phyloP scores from a whole-genome alignment of 1,140 invertebrate genomes.

The Bombus difficillimus region DNA sequence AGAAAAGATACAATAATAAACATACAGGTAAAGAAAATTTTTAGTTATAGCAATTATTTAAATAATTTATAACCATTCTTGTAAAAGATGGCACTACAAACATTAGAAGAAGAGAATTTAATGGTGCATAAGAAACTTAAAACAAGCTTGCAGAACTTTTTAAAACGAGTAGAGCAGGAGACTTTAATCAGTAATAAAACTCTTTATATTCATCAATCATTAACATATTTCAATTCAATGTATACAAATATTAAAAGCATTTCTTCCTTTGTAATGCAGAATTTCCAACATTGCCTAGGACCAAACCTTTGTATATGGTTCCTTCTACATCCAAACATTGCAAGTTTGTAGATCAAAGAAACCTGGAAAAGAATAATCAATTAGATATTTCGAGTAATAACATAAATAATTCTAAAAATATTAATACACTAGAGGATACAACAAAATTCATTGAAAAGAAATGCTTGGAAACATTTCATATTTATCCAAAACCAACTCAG shows the following conservation, averaged over 20 bases:
- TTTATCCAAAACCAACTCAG: conserved; percentile 18
- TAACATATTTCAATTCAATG: conserved; percentile 21
- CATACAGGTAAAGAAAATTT: conserved; percentile 16
- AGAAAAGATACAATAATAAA: conserved; percentile 20
- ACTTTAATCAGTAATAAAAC: conserved; percentile 57
- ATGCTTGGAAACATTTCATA: background rate
- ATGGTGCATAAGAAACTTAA: conserved; percentile 58
- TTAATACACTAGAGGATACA: background rate
- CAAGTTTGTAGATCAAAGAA: conserved; percentile 30
- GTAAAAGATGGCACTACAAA: conserved; percentile 1
- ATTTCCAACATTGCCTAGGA: conserved; percentile 42
- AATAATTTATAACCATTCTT: background rate
- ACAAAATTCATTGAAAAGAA: conserved; percentile 4
- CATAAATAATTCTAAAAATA: background rate
- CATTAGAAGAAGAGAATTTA: conserved; percentile 47
- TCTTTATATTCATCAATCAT: conserved; percentile 26
- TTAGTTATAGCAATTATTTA: conserved; percentile 4
- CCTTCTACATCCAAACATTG: conserved; percentile 6
- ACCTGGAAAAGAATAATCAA: conserved; percentile 26
- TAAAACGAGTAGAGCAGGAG: conserved; percentile 64
- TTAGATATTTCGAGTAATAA: conserved; percentile 1
- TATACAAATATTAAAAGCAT: conserved; percentile 40
- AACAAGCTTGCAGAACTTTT: conserved; percentile 67
- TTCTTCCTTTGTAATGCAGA: conserved; percentile 44
- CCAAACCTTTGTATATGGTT: conserved; percentile 1